Evolutionary conservation across 1,140 invertebrate species (phyloP), one percentile per base, ranked within the genome.

Genomic region (Sinella curviseta): DNA sequence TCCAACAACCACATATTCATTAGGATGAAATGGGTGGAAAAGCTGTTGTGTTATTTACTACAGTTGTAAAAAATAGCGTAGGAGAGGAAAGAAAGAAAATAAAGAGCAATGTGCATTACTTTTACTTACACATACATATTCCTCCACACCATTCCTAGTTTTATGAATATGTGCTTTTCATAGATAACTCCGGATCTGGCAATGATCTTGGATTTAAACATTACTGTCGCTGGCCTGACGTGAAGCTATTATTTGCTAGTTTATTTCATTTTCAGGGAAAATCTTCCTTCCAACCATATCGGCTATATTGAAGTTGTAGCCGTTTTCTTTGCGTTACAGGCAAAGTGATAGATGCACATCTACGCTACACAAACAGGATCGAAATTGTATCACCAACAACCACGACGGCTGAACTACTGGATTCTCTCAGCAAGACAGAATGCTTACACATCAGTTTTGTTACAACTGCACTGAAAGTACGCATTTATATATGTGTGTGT

Each of bases 171-270:
- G 8, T 48, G 39, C 39, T 48, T 48, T 12, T 48, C 39, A 48
- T 20, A 65, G 57, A 65, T n/a, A 65, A 17, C 57, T 26, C 65
- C 65, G 30, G 26, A 33, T 70, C 65, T 70, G 31, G 65, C 65
- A 70, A 33, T 70, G 31, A 31, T 70, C 28, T 33, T 70, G 31
- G 65, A 70, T 70, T 70, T 70, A 70, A 70, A 70, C 65, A 70
- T 70, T 70, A 33, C 30, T 70, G 65, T 33, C 26, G 3, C n/a
- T 70, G 26, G 31, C 3, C 31, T 70, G 65, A 70, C 65, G 30
- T 70, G 26, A 33, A 31, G 65, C 65, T 70, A 70, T 70, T 70
- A 70, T 70, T 70, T 70, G 65, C 65, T 70, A 70, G 3, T 70
- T 70, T 70, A 70, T 70, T 70, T 70, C 31, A 70, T 30, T 70